These are phyloP conservation scores for Cyprinodon brontotheroides DNA, from an alignment of 2,113 vertebrate species.

Conservation along the genomic window DNA sequence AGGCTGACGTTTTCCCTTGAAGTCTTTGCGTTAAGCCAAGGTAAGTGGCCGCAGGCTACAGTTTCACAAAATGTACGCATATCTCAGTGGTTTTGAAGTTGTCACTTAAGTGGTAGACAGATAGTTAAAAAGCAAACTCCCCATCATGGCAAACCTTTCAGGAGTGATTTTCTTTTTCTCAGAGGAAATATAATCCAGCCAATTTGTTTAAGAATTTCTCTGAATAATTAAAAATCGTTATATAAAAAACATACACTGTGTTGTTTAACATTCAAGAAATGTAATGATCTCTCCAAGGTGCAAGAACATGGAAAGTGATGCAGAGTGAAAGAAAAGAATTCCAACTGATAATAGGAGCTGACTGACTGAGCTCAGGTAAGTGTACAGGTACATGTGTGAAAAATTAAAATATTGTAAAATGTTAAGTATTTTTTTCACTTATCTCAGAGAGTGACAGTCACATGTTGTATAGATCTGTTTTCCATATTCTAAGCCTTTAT, in stretches of 20 bases:
- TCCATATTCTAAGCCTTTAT: too few species aligned
- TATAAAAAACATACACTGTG: not conserved
- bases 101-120: constrained; percentile 10
- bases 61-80: constrained; percentile 30
- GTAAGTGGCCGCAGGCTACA: constrained; percentile 25
- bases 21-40: constrained; percentile 24
- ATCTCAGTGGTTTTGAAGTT: constrained; percentile 7
- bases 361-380: constrained; percentile 26
- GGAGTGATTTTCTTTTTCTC: not conserved
- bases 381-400: not conserved
- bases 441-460: too few species aligned
- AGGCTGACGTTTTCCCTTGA: constrained; percentile 12
- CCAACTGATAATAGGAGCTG: constrained; percentile 21
- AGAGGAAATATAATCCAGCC: constrained; percentile 6
- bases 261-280: constrained; percentile 5
- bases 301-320: constrained; percentile 2
- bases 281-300: constrained; percentile 6
- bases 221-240: not conserved
- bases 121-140: not conserved
- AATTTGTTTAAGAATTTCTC: constrained; percentile 16
- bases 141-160: constrained; percentile 19
- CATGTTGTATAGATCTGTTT: too few species aligned
- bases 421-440: too few species aligned
- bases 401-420: too few species aligned
- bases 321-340: constrained; percentile 21